Evolutionary conservation across 2,797 vertebrate species (phyloP).

Genomic region (Lates japonicus): DNA sequence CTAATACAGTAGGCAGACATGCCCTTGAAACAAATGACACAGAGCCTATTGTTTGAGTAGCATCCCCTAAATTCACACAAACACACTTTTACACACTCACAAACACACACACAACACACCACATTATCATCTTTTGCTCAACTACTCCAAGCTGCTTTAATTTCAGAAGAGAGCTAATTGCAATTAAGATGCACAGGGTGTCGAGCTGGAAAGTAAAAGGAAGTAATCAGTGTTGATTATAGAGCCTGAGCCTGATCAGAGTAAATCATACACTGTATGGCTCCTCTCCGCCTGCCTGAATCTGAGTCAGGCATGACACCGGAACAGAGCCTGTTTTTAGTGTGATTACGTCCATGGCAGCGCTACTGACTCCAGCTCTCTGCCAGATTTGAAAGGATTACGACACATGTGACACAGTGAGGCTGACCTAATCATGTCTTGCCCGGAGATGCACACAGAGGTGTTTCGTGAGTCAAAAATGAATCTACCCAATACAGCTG

Average conservation of each 20-base stretch:
- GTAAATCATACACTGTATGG: conserved; percentile 63
- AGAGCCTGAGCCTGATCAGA: conserved; percentile 72
- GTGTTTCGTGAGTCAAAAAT: conserved; percentile 46
- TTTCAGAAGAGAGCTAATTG: conserved; percentile 81
- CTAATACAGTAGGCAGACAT: background rate
- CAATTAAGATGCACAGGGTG: conserved; percentile 72
- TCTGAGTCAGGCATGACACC: conserved; percentile 54
- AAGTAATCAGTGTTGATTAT: conserved; percentile 82
- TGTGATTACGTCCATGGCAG: conserved; percentile 61
- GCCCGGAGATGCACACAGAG: conserved; percentile 25
- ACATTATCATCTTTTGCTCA: conserved; percentile 43
- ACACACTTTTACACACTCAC: conserved; percentile 6
- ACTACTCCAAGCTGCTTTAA: conserved; percentile 64
- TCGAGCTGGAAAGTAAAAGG: conserved; percentile 67
- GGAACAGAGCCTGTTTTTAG: conserved; percentile 53
- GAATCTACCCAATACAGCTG: conserved; percentile 25
- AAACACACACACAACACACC: conserved; percentile 14
- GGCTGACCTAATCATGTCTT: conserved; percentile 55
- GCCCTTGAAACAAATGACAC: conserved; percentile 16
- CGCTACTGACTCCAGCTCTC: conserved; percentile 45
- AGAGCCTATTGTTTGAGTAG: conserved; percentile 13
- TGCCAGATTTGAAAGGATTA: conserved; percentile 70
- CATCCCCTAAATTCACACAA: conserved; percentile 13
- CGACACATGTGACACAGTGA: conserved; percentile 50
- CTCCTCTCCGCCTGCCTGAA: conserved; percentile 46